Evolutionary conservation across 2,797 vertebrate species (phyloP).

Genomic region (Sebastes kiyomatsui): DNA sequence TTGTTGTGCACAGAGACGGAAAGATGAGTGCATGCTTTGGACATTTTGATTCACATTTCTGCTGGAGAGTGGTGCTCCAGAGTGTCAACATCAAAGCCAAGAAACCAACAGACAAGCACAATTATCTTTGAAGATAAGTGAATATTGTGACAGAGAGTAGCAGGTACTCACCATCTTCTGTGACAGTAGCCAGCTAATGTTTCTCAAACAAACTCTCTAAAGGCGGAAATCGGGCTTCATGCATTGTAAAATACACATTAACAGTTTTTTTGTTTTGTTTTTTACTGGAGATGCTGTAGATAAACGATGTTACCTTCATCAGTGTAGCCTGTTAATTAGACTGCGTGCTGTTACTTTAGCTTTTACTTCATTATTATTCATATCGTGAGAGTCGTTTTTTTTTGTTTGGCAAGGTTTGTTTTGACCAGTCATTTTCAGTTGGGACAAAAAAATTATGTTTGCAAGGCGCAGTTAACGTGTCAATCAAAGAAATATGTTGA

Average conservation of each 20-base stretch:
- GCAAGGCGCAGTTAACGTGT: not conserved
- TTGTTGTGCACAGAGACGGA: not conserved
- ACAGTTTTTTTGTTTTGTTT: too few species aligned
- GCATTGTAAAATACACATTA: not conserved
- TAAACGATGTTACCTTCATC: not conserved
- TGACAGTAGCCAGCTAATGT: not conserved
- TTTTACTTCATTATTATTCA: not conserved
- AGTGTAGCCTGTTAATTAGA: not conserved
- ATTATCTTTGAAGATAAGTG: not conserved
- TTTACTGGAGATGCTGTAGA: not conserved
- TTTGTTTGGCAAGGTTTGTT: not conserved
- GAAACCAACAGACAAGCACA: not conserved
- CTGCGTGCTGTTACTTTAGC: not conserved
- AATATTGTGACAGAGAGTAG: slow-evolving; percentile 16
- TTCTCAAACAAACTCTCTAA: not conserved
- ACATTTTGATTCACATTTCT: not conserved
- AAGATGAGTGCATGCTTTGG: not conserved
- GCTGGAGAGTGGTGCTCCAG: not conserved
- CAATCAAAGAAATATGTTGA: not conserved
- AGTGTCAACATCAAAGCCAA: not conserved
- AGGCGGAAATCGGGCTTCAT: not conserved
- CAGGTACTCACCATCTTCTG: not conserved
- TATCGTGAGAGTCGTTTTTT: not conserved
- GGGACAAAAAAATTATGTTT: not conserved
- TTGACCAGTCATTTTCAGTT: not conserved